A percentile compares a stretch with the other conserved stretches of the same genome.
phyloP scores from a whole-genome alignment of 2,113 vertebrate genomes.

The Glaucidium brasilianum region DNA sequence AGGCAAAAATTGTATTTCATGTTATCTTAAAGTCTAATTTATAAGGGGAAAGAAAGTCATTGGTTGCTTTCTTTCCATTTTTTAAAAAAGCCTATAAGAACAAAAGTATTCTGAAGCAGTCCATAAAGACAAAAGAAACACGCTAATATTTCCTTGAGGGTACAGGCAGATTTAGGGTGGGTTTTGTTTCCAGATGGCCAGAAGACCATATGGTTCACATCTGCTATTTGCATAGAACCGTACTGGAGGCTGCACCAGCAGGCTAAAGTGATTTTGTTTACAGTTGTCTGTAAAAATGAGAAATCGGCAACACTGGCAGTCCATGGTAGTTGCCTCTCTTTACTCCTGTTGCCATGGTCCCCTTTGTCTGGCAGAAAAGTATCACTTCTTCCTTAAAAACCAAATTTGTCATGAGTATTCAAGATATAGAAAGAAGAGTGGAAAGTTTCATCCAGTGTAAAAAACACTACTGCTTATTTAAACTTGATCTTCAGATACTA shows the following conservation, averaged over 20 bases:
- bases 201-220: conserved; percentile 13
- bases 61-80: conserved; percentile 15
- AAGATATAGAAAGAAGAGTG: background rate
- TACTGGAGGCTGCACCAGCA: background rate
- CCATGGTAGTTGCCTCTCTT: background rate
- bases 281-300: background rate
- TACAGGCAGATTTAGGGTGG: background rate
- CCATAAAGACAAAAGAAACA: conserved; percentile 20
- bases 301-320: background rate
- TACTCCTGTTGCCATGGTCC: background rate
- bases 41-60: background rate
- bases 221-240: background rate
- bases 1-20: conserved; percentile 38
- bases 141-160: background rate
- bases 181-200: background rate
- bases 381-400: background rate
- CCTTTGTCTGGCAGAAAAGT: background rate
- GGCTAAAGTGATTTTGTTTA: background rate
- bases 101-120: conserved; percentile 26
- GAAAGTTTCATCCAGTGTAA: background rate
- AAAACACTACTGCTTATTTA: background rate
- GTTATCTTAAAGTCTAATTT: conserved; percentile 40
- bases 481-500: background rate
- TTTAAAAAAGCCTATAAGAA: background rate
- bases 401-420: background rate